Percentiles rank a stretch among this genome's conserved stretches.
phyloP scores from a whole-genome alignment of 2,797 vertebrate genomes.

The Helostoma temminkii region DNA sequence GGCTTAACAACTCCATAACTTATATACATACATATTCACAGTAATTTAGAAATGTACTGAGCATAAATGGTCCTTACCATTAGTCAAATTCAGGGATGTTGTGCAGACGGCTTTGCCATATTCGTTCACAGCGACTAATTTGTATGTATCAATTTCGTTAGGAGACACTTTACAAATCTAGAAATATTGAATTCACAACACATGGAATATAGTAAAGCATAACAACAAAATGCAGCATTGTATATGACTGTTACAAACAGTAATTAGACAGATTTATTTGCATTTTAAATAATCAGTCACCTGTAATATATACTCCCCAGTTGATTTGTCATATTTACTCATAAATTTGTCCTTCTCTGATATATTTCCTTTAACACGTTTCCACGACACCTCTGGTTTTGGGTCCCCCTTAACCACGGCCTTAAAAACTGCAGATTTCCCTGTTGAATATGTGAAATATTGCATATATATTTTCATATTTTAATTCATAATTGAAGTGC shows the following conservation, averaged over 20 bases:
- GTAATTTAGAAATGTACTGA: background rate
- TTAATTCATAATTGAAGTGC: background rate
- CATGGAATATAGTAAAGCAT: background rate
- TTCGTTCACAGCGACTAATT: slow-evolving; percentile 86
- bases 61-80: slow-evolving; percentile 77
- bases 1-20: background rate
- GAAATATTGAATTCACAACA: slow-evolving; percentile 30
- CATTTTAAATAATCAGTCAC: slow-evolving; percentile 69
- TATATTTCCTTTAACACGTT: slow-evolving; percentile 72
- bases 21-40: background rate
- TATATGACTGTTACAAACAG: background rate
- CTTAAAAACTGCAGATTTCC: slow-evolving; percentile 86
- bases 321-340: slow-evolving; percentile 71
- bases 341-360: slow-evolving; percentile 82
- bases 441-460: slow-evolving; percentile 69
- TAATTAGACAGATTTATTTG: background rate
- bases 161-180: slow-evolving; percentile 84
- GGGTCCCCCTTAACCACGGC: slow-evolving; percentile 87
- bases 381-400: slow-evolving; percentile 86
- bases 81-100: slow-evolving; percentile 83
- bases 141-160: slow-evolving; percentile 86
- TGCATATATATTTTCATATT: background rate
- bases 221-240: no score
- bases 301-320: slow-evolving; percentile 85
- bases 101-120: slow-evolving; percentile 88